A percentile compares a stretch with the other conserved stretches of the same genome.
These are phyloP conservation scores for Mionectes olivaceus DNA, from an alignment of 2,797 vertebrate species.

Conservation along the genomic window DNA sequence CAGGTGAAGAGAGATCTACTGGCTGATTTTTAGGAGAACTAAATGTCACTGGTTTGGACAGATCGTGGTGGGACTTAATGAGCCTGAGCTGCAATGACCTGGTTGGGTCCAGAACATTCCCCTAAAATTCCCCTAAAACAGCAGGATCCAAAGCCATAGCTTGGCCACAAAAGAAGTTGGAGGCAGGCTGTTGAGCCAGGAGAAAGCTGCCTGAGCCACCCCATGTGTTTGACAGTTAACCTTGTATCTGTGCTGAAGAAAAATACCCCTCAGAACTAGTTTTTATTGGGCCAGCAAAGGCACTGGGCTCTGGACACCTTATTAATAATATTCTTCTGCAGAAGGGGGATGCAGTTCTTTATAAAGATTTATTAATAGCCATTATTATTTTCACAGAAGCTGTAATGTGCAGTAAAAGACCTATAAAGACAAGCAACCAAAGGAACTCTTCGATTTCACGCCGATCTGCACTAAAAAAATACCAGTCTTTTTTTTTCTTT, in stretches of 20 bases:
- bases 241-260: background rate
- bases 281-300: background rate
- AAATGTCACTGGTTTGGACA: background rate
- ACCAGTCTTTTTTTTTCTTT: background rate
- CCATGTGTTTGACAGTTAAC: slow-evolving; percentile 9
- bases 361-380: slow-evolving; percentile 44
- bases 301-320: background rate
- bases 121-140: background rate
- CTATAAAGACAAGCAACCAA: slow-evolving; percentile 53
- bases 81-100: background rate
- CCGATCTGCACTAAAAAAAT: slow-evolving; percentile 36
- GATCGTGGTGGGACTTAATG: background rate
- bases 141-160: background rate
- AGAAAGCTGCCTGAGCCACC: background rate
- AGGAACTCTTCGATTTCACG: slow-evolving; percentile 54
- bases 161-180: background rate
- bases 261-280: background rate
- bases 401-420: slow-evolving; percentile 50
- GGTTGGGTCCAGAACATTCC: background rate
- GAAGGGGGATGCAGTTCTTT: background rate
- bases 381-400: slow-evolving; percentile 46
- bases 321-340: slow-evolving; percentile 45
- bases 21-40: background rate
- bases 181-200: background rate
- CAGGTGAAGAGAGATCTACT: background rate